Evolutionary conservation across 1,140 invertebrate species (phyloP).

Genomic region (Cydia pomonella): DNA sequence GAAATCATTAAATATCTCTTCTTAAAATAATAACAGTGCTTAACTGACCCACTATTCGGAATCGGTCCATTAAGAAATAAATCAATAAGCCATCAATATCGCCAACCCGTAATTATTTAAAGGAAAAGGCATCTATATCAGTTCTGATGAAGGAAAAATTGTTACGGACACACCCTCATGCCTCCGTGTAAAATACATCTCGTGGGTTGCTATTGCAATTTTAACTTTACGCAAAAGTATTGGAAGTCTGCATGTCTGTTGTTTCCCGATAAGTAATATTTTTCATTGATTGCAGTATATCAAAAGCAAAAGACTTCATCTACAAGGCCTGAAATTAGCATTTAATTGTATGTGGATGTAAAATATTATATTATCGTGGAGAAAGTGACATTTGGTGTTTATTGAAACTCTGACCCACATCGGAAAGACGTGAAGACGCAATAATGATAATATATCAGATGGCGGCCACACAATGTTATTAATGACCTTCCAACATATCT

Average conservation of each 20-base stretch:
- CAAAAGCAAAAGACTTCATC: constrained; percentile 24
- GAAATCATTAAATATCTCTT: constrained; percentile 26
- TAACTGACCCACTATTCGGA: constrained; percentile 26
- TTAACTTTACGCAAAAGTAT: neutral
- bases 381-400: constrained; percentile 28
- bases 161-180: constrained; percentile 14
- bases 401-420: constrained; percentile 23
- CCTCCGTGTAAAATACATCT: neutral
- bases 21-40: constrained; percentile 31
- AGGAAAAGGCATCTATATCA: constrained; percentile 32
- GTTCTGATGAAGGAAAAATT: constrained; percentile 32
- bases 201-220: neutral
- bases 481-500: neutral
- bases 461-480: neutral
- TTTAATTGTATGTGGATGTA: constrained; percentile 30
- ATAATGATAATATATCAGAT: constrained; percentile 18
- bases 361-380: neutral
- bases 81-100: constrained; percentile 27
- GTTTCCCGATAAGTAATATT: neutral
- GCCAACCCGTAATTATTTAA: constrained; percentile 21
- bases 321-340: constrained; percentile 15
- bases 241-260: neutral
- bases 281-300: constrained; percentile 4
- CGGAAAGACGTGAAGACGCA: constrained; percentile 3
- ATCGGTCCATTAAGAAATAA: constrained; percentile 31